Conservation (phyloP, 2,888 invertebrate species). For the Habrosyne pyritoides region DNA sequence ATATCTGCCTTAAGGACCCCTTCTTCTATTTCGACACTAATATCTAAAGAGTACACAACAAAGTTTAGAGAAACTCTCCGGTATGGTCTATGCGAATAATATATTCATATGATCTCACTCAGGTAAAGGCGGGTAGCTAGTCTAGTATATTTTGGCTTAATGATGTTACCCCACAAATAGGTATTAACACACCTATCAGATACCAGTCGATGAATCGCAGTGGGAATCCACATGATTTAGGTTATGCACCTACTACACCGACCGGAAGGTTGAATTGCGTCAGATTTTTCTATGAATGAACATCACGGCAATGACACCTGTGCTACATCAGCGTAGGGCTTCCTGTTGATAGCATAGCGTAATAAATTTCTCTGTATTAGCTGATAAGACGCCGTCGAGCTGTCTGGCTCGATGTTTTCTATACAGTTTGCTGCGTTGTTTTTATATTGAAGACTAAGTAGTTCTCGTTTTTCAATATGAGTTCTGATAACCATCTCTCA, state of each 20-base stretch:
- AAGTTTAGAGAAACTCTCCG: no score
- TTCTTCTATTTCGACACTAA: no score
- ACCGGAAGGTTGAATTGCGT: constrained; percentile 50
- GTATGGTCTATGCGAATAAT: no score
- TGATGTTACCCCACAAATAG: no score
- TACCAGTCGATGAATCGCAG: not conserved
- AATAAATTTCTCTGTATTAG: constrained; percentile 7
- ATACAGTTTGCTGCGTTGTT: not conserved
- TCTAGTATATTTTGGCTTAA: no score
- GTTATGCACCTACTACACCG: constrained; percentile 6
- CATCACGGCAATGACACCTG: constrained; percentile 51
- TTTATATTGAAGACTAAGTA: not conserved
- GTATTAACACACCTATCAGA: not conserved
- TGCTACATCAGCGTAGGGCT: constrained; percentile 54
- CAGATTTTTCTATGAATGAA: constrained; percentile 56
- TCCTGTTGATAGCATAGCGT: constrained; percentile 58
- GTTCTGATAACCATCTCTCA: not conserved
- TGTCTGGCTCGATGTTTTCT: constrained; percentile 12
- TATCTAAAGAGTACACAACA: no score
- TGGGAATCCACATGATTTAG: not conserved
- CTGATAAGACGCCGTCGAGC: constrained; percentile 17
- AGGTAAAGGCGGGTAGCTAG: no score
- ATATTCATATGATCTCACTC: no score
- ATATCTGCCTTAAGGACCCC: no score
- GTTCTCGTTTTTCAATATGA: not conserved